A percentile compares a stretch with the other conserved stretches of the same genome.
Evolutionary conservation across 1,140 invertebrate genomes (phyloP).

Genomic region (Chironomus striatipennis): DNA sequence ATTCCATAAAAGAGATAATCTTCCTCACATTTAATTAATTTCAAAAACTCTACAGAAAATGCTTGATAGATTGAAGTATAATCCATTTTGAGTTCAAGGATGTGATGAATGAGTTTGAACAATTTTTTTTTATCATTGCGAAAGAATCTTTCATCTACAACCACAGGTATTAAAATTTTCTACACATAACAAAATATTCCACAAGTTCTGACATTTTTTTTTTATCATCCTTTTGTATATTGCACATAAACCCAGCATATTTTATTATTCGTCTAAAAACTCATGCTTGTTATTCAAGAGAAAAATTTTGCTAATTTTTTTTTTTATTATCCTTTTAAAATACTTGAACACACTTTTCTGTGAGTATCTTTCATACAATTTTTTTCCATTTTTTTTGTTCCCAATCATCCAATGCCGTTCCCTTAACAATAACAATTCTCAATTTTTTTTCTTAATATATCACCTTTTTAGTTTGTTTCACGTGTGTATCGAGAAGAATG

Average conservation of each 20-base stretch:
- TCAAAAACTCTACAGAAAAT: too few species aligned
- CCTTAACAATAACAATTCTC: constrained; percentile 8
- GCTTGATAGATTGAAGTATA: too few species aligned
- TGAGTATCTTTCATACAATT: constrained; percentile 13
- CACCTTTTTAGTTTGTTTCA: background rate
- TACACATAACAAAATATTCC: too few species aligned
- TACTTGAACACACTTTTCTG: constrained; percentile 6
- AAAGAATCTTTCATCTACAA: background rate
- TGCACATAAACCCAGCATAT: background rate
- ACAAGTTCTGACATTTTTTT: background rate
- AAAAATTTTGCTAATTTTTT: constrained; percentile 2
- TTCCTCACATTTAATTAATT: too few species aligned
- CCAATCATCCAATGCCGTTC: background rate
- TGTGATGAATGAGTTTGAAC: too few species aligned
- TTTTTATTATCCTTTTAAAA: background rate
- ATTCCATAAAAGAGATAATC: too few species aligned
- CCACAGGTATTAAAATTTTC: background rate
- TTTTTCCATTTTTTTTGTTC: constrained; percentile 13
- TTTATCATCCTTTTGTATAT: background rate
- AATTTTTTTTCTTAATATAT: background rate
- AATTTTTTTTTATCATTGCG: background rate
- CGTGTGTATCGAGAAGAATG: background rate
- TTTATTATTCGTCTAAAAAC: background rate
- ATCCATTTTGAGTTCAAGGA: too few species aligned
- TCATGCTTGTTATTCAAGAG: background rate